A percentile compares a stretch with the other conserved stretches of the same genome.
These are phyloP conservation scores for Pandion haliaetus DNA, from an alignment of 2,113 vertebrate species.

Conservation along the genomic window DNA sequence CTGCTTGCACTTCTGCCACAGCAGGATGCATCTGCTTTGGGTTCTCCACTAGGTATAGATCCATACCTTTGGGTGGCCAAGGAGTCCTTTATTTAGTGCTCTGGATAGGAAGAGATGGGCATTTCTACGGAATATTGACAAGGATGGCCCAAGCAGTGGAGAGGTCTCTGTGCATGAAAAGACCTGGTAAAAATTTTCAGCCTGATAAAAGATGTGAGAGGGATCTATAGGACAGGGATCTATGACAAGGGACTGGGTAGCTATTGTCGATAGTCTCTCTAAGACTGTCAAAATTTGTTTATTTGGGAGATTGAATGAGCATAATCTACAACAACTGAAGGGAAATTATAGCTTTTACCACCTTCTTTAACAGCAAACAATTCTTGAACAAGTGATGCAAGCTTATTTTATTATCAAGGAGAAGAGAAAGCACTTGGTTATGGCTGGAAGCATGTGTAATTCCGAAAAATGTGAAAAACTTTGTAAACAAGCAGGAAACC, in stretches of 20 bases:
- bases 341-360: background rate
- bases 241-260: background rate
- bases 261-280: accelerated
- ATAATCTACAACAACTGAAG: background rate
- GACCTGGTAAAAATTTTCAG: background rate
- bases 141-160: background rate
- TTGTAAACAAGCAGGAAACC: background rate
- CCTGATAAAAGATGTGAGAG: accelerated
- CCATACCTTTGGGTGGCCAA: accelerated
- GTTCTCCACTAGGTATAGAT: accelerated
- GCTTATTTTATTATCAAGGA: background rate
- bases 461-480: background rate
- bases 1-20: background rate
- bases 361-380: background rate
- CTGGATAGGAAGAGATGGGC: background rate
- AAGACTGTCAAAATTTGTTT: background rate
- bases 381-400: background rate
- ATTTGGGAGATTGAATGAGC: background rate
- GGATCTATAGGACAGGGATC: background rate
- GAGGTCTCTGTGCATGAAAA: background rate
- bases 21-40: background rate
- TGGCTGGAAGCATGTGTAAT: background rate
- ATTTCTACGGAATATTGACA: background rate
- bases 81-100: too few relatives aligned
- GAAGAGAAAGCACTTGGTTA: too few relatives aligned